A percentile compares a stretch with the other conserved stretches of the same genome.
These are phyloP conservation scores for Drosophila kohkoa DNA, from an alignment of 1,140 invertebrate species.

Conservation along the genomic window DNA sequence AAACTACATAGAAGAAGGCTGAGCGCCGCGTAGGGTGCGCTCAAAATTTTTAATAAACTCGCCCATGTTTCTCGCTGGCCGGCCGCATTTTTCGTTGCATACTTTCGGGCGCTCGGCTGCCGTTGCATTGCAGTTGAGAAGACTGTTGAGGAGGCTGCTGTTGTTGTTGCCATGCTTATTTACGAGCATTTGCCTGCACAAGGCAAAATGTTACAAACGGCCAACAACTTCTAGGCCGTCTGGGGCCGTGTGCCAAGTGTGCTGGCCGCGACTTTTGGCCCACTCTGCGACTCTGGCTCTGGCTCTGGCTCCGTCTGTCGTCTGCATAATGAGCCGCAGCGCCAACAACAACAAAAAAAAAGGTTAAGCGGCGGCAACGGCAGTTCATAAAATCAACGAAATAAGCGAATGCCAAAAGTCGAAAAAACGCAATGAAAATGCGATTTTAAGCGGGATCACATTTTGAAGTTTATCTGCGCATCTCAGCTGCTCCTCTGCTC, in stretches of 20 bases:
- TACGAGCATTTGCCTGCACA: conserved; percentile 71
- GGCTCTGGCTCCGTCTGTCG: conserved; percentile 13
- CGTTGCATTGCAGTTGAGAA: conserved; percentile 31
- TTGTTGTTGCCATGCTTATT: conserved; percentile 59
- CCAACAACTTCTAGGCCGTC: conserved; percentile 50
- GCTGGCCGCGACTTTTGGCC: conserved; percentile 27
- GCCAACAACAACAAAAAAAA: conserved; percentile 35
- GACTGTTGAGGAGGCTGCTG: conserved; percentile 27
- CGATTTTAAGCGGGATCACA: conserved; percentile 56
- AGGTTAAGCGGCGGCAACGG: conserved; percentile 52
- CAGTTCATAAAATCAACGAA: conserved; percentile 72
- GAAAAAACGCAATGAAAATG: conserved; percentile 58
- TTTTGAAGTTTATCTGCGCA: conserved; percentile 49
- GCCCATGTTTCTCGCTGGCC: conserved; percentile 40
- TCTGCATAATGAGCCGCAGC: conserved; percentile 71
- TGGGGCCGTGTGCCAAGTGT: conserved; percentile 67
- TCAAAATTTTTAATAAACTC: conserved; percentile 80
- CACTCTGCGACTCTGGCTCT: neutral
- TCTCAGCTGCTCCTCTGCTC: conserved; percentile 2
- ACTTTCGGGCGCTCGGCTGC: conserved; percentile 55
- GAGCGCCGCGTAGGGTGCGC: conserved; percentile 36
- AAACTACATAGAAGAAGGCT: conserved; percentile 48
- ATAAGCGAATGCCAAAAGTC: conserved; percentile 50
- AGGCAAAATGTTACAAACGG: conserved; percentile 63
- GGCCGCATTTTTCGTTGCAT: conserved; percentile 56